Base-by-base conservation (phyloP, 2,113 vertebrate genomes). In the Blennius ocellaris region DNA sequence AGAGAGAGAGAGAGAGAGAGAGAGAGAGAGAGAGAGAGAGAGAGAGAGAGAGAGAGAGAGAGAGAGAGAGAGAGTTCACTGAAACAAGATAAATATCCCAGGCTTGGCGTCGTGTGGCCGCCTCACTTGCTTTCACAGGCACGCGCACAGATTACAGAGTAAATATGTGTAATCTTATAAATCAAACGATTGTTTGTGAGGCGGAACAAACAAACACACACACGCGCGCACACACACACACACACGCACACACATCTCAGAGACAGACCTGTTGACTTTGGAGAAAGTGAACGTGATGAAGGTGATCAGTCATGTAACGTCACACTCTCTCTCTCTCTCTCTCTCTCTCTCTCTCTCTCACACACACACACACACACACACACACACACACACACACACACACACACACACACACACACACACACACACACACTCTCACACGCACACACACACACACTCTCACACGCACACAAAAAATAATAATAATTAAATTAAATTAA, bases 81-180 rank as follows among this genome's bases (percentile, higher is more conserved):
- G 79, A 80, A 90, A 91, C 83, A 89, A 92, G 91, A 92, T 94
- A 92, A 93, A 94, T 92, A 93, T 87, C 85, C 89, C 80, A 36
- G 14, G 41, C 62, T 80, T 77, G 89, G 87, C 89, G 89, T 89
- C 86, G 39, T 68, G 6, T 55, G 80, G 78, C 84, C 12, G 76
- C 81, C 53, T 36, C 73, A 49, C 80, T 76, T 65, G 48, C 58
- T 21, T 65, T 71, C 75, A 55, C 69, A 57, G 47, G 56, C 56
- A 47, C 60, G 56, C 40, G 76, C 73, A 7, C 73, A 82, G 87
- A 92, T 92, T 92, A 86, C 86, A 92, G 85, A 89, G 89, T 73
- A 91, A 93, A 91, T 87, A 83, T 54, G 63, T 81, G 82, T 90
- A 90, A 92, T 92, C 84, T 81, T 85, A 93, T 88, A 88, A 91